Conservation (phyloP, 1,140 invertebrate genomes). For the Anastrepha obliqua region DNA sequence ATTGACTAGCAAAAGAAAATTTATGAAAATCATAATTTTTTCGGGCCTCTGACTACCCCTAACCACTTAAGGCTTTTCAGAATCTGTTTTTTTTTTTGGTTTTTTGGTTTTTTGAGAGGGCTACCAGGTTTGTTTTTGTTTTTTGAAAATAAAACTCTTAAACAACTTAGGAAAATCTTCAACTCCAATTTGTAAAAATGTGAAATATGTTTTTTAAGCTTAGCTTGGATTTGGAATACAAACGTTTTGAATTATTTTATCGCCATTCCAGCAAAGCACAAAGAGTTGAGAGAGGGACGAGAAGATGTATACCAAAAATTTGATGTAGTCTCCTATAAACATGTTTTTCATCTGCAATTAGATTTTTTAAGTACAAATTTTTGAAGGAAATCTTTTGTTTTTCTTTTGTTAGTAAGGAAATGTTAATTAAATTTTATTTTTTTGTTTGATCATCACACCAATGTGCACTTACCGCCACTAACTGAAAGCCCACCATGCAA, state of each 20-base stretch:
- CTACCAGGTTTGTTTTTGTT: no score
- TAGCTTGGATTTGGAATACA: not conserved
- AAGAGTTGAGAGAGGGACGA: slow-evolving; percentile 68
- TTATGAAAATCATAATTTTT: no score
- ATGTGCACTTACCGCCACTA: slow-evolving; percentile 64
- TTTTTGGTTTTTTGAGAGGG: no score
- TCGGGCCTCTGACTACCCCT: no score
- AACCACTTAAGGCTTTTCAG: no score
- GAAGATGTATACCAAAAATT: slow-evolving; percentile 69
- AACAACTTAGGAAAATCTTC: no score
- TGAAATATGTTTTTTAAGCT: no score
- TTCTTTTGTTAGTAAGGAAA: not conserved
- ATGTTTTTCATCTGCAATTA: slow-evolving; percentile 64
- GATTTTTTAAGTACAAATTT: no score
- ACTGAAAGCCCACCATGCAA: slow-evolving; percentile 73
- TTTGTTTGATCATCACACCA: not conserved
- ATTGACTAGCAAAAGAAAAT: no score
- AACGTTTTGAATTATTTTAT: slow-evolving; percentile 68
- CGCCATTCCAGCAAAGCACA: slow-evolving; percentile 69
- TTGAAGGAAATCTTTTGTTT: not conserved
- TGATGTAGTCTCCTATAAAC: slow-evolving; percentile 70
- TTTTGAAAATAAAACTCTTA: no score
- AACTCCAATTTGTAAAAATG: no score
- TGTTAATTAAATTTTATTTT: not conserved
- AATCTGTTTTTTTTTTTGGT: no score